These are phyloP conservation scores for Stenotaenia linearis DNA, from an alignment of 2,888 invertebrate species.

Conservation along the genomic window DNA sequence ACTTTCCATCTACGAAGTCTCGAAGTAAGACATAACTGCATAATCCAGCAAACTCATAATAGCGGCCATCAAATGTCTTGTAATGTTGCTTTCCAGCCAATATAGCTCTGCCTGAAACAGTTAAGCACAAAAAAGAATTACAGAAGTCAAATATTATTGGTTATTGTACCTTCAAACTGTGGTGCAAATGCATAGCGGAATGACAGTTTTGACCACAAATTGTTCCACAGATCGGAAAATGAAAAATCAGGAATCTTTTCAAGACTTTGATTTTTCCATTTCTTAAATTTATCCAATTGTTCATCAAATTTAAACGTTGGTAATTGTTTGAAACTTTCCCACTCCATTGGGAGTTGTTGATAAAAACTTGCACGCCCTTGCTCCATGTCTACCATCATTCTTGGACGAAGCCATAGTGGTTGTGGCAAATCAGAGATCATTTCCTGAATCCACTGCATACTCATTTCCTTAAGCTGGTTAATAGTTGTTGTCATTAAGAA, in stretches of 20 bases:
- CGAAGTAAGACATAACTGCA: conserved; percentile 80
- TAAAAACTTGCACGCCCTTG: conserved; percentile 42
- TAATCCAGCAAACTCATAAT: conserved; percentile 68
- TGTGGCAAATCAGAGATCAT: neutral
- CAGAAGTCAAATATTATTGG: neutral
- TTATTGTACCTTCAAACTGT: neutral
- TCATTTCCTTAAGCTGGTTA: neutral
- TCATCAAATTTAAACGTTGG: conserved; percentile 39
- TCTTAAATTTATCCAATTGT: neutral
- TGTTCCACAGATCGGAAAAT: neutral
- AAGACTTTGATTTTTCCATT: neutral
- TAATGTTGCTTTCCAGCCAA: conserved; percentile 75
- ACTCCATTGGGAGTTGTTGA: conserved; percentile 42
- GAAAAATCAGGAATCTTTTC: neutral
- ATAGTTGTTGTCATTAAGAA: neutral
- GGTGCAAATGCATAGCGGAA: neutral
- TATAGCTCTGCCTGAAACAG: conserved; percentile 61
- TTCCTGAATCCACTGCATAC: neutral
- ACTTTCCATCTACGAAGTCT: conserved; percentile 79
- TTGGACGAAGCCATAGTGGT: neutral
- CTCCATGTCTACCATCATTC: conserved; percentile 38
- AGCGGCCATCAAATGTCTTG: conserved; percentile 81
- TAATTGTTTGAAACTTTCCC: conserved; percentile 42
- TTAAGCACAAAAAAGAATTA: conserved; percentile 33
- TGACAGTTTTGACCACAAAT: neutral